Evolutionary conservation across 2,888 invertebrate species (phyloP).

Genomic region (Caenorhabditis panamensis): DNA sequence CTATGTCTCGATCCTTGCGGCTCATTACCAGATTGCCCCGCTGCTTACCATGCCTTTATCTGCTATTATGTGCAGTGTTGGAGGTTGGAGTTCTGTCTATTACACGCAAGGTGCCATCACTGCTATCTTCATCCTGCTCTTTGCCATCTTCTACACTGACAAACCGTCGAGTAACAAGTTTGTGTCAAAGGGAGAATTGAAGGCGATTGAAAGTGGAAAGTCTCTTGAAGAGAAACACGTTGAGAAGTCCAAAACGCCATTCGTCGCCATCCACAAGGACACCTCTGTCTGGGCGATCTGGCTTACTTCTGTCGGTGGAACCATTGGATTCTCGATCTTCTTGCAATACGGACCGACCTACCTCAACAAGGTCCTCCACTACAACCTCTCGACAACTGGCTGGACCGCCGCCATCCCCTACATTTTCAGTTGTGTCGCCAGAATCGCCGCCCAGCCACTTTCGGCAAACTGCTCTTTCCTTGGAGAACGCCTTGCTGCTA

Average conservation of each 20-base stretch:
- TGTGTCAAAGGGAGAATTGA: conserved; percentile 46
- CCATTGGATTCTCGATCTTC: conserved; percentile 66
- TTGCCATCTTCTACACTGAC: conserved; percentile 64
- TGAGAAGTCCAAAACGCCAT: conserved; percentile 61
- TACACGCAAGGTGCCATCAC: conserved; percentile 64
- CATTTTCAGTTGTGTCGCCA: conserved; percentile 61
- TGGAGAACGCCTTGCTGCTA: conserved; percentile 64
- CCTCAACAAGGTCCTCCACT: conserved; percentile 64
- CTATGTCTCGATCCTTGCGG: conserved; percentile 64
- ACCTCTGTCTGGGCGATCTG: conserved; percentile 62
- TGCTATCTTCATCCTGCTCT: conserved; percentile 47
- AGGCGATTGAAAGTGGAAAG: conserved; percentile 58
- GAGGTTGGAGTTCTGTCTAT: conserved; percentile 67
- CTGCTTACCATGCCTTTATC: conserved; percentile 68
- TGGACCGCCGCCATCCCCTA: conserved; percentile 66
- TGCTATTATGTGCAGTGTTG: conserved; percentile 57
- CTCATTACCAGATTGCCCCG: conserved; percentile 66
- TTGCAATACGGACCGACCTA: conserved; percentile 65
- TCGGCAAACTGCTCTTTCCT: conserved; percentile 62
- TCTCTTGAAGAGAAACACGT: conserved; percentile 63
- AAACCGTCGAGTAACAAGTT: conserved; percentile 49
- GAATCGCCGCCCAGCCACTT: conserved; percentile 62
- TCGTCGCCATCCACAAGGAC: conserved; percentile 55
- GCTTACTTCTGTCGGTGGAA: conserved; percentile 64
- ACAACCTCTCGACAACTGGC: conserved; percentile 62